Evolutionary conservation across 2,888 invertebrate species (phyloP).

Genomic region (Camptogramma bilineatum): DNA sequence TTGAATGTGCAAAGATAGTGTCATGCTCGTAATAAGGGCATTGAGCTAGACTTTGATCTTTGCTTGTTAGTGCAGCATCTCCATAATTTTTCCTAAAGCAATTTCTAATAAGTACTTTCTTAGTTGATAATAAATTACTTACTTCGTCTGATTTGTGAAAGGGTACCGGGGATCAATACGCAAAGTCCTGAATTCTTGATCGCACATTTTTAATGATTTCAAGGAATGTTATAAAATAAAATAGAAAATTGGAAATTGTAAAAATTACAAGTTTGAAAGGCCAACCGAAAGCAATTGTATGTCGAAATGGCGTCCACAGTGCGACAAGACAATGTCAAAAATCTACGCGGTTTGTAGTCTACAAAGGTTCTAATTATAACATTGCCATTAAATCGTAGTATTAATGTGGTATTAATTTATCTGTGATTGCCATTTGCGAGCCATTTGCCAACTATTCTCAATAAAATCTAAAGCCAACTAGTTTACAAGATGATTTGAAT

Average conservation of each 20-base stretch:
- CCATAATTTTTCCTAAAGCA: too few relatives aligned
- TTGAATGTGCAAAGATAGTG: too few relatives aligned
- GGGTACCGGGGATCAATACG: slow-evolving; percentile 79
- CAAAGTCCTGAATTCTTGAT: slow-evolving; percentile 73
- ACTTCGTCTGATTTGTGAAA: slow-evolving; percentile 75
- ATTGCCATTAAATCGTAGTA: too few relatives aligned
- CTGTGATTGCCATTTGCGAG: too few relatives aligned
- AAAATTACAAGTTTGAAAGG: slow-evolving; percentile 6
- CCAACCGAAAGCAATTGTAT: slow-evolving; percentile 22
- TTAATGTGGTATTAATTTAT: too few relatives aligned
- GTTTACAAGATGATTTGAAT: too few relatives aligned
- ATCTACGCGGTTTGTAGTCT: slow-evolving; percentile 9
- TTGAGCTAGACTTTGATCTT: too few relatives aligned
- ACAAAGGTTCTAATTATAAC: slow-evolving; percentile 13
- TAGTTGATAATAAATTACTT: slow-evolving; percentile 37
- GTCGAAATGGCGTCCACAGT: neutral
- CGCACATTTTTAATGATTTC: slow-evolving; percentile 64
- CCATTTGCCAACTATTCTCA: too few relatives aligned
- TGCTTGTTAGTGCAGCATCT: too few relatives aligned
- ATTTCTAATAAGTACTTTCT: too few relatives aligned
- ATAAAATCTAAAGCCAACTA: too few relatives aligned
- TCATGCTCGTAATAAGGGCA: too few relatives aligned
- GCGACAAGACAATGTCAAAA: slow-evolving; percentile 8
- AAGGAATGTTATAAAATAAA: slow-evolving; percentile 25
- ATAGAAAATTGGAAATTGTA: slow-evolving; percentile 9